These are phyloP conservation scores for Hylaeus anthracinus DNA, from an alignment of 1,140 invertebrate genomes.

Conservation along the genomic window DNA sequence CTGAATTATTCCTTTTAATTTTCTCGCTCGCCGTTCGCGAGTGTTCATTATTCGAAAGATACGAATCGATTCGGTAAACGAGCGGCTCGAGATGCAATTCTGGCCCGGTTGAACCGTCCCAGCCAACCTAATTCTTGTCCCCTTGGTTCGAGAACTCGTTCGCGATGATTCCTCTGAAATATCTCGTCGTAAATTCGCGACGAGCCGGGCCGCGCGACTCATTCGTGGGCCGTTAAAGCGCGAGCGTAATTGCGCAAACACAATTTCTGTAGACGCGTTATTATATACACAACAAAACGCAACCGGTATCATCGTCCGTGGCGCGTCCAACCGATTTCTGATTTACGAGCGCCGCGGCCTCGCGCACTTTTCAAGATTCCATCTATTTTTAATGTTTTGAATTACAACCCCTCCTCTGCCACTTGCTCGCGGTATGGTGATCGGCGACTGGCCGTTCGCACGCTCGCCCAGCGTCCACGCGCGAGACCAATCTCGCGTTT, in stretches of 20 bases:
- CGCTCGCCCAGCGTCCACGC: neutral
- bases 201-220: neutral
- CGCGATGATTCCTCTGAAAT: neutral
- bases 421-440: neutral
- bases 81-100: no score
- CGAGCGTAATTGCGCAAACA: slow-evolving; percentile 57
- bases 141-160: neutral
- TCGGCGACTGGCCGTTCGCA: slow-evolving; percentile 20
- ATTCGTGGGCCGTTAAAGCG: slow-evolving; percentile 41
- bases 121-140: neutral
- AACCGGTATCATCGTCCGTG: slow-evolving; percentile 23
- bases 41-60: neutral
- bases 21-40: no score
- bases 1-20: no score
- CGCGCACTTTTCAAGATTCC: slow-evolving; percentile 53
- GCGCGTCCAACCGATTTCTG: slow-evolving; percentile 28
- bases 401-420: slow-evolving; percentile 20
- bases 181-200: slow-evolving; percentile 34
- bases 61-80: neutral
- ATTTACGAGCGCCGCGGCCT: slow-evolving; percentile 42
- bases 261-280: slow-evolving; percentile 31
- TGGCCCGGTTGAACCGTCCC: neutral
- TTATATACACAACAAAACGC: neutral
- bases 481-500: slow-evolving; percentile 34
- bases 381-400: slow-evolving; percentile 51